Evolutionary conservation across 2,888 invertebrate genomes (phyloP).

Genomic region (Mycalesis mineus): DNA sequence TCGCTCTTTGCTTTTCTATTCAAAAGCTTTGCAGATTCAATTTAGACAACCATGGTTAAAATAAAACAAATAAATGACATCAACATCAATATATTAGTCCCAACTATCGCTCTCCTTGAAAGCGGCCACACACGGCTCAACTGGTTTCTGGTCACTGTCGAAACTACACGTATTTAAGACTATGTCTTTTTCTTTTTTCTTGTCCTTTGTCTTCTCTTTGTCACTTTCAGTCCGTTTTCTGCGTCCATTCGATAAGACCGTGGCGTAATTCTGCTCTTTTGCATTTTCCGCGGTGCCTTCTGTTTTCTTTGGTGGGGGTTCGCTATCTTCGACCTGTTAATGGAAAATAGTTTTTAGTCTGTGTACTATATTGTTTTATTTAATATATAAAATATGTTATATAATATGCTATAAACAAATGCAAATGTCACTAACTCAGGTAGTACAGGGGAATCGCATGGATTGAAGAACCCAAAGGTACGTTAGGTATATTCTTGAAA

Average conservation of each 20-base stretch:
- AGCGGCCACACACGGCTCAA: slow-evolving; percentile 51
- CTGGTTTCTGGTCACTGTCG: slow-evolving; percentile 43
- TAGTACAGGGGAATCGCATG: no score
- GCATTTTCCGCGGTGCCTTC: slow-evolving; percentile 36
- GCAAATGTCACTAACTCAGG: no score
- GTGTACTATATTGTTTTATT: background rate
- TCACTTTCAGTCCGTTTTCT: slow-evolving; percentile 34
- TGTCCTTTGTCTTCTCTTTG: slow-evolving; percentile 16
- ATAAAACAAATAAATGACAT: slow-evolving; percentile 23
- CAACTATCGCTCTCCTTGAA: slow-evolving; percentile 69
- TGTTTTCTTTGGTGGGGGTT: slow-evolving; percentile 52
- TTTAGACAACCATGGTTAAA: no score
- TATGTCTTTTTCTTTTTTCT: slow-evolving; percentile 29
- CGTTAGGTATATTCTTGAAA: no score
- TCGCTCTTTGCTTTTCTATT: no score
- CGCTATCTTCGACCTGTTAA: slow-evolving; percentile 51
- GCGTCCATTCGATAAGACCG: slow-evolving; percentile 40
- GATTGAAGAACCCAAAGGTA: no score
- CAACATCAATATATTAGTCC: slow-evolving; percentile 46
- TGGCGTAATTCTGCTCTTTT: slow-evolving; percentile 30
- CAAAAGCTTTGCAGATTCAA: no score
- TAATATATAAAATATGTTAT: no score
- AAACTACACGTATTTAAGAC: slow-evolving; percentile 40
- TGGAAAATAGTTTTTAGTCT: background rate
- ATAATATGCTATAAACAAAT: no score